A percentile compares a stretch with the other conserved stretches of the same genome.
Conservation (phyloP, 92 coral and sea anemone genomes). For the Zoanthus sociatus region DNA sequence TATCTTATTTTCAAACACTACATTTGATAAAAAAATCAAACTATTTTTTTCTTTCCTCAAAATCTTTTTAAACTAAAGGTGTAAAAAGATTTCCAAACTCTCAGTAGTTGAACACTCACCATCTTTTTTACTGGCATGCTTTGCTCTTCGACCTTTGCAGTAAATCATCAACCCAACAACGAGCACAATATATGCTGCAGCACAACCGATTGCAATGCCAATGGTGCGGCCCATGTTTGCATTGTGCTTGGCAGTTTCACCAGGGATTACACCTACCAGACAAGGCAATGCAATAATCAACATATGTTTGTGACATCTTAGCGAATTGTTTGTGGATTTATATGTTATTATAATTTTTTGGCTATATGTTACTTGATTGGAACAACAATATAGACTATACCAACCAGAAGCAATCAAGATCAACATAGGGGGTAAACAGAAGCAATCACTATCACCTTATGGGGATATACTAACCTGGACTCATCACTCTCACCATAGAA, state of each 20-base stretch:
- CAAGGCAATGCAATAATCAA: not conserved
- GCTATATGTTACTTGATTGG: too few species aligned
- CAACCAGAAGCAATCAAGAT: too few species aligned
- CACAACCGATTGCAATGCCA: constrained; percentile 99
- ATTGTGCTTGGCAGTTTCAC: not conserved
- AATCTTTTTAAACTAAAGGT: not conserved
- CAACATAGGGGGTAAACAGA: too few species aligned
- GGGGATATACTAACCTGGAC: too few species aligned
- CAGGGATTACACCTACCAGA: not conserved
- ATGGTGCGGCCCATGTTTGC: constrained; percentile 89
- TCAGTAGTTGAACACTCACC: constrained; percentile 43
- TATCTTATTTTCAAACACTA: too few species aligned
- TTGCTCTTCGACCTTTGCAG: constrained; percentile 94
- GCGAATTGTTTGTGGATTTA: too few species aligned
- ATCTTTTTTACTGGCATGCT: constrained; percentile 79
- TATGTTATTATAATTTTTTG: too few species aligned
- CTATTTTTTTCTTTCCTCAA: too few species aligned
- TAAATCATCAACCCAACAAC: constrained; percentile 98
- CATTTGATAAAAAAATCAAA: too few species aligned
- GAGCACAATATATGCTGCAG: constrained; percentile 94
- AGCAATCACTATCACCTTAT: too few species aligned
- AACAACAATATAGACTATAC: too few species aligned
- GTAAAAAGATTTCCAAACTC: not conserved
- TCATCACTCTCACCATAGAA: too few species aligned
- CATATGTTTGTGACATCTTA: not conserved